Conservation (phyloP, 2,888 invertebrate genomes). For the Brachyptera putata region DNA sequence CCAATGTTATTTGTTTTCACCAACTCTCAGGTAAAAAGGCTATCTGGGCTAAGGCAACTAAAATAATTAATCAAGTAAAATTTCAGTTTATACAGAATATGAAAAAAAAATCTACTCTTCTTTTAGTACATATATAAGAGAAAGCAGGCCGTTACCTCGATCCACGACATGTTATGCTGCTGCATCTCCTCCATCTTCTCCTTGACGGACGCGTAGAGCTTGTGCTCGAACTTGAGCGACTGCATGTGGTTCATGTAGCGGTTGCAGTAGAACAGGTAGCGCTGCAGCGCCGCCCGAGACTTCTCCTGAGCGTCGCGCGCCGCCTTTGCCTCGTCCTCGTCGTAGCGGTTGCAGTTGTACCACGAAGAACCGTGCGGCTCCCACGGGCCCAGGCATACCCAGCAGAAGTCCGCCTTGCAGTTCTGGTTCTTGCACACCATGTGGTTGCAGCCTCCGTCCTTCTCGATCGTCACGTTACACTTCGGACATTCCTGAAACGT, state of each 20-base stretch:
- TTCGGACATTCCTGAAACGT: conserved; percentile 87
- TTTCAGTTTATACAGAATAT: no score
- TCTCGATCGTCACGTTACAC: conserved; percentile 95
- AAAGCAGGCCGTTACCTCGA: no score
- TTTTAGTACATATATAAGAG: no score
- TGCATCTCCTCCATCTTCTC: conserved; percentile 99
- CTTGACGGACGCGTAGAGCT: conserved; percentile 92
- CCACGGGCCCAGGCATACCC: conserved; percentile 99
- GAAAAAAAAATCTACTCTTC: no score
- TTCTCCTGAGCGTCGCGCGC: conserved; percentile 95
- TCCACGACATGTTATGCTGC: conserved; percentile 99
- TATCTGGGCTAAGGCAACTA: no score
- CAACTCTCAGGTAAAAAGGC: no score
- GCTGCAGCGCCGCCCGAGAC: conserved; percentile 88
- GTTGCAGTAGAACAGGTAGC: conserved; percentile 98
- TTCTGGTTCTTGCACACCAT: conserved; percentile 99
- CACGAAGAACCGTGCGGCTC: conserved; percentile 97
- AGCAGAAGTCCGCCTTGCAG: conserved; percentile 97
- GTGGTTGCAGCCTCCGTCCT: conserved; percentile 98
- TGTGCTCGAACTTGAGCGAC: conserved; percentile 94
- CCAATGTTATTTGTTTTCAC: no score
- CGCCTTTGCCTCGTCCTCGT: conserved; percentile 94
- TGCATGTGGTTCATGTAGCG: conserved; percentile 99
- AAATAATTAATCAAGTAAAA: no score
- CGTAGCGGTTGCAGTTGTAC: conserved; percentile 97